These are phyloP conservation scores for Rynchops niger DNA, from an alignment of 2,113 vertebrate species.

Conservation along the genomic window DNA sequence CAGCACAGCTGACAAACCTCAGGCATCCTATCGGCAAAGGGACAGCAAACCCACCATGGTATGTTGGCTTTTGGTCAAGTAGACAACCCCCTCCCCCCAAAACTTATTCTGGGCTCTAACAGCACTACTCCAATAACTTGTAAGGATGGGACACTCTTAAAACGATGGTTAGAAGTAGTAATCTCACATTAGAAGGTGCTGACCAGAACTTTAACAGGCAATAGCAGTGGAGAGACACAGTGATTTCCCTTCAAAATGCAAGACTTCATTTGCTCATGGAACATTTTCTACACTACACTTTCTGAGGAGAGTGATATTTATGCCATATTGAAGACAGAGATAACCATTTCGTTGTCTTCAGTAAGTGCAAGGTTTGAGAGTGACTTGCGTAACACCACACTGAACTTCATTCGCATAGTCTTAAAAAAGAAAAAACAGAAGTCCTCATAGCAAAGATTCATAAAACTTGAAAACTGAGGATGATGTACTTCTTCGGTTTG, in stretches of 20 bases:
- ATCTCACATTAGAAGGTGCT: background rate
- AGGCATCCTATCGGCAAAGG: slow-evolving; percentile 28
- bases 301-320: background rate
- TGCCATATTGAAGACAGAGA: background rate
- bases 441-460: background rate
- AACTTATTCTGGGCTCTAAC: background rate
- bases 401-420: background rate
- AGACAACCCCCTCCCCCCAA: background rate
- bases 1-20: slow-evolving; percentile 60
- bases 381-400: background rate
- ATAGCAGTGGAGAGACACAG: background rate
- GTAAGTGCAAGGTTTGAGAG: background rate
- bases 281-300: background rate
- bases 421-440: background rate
- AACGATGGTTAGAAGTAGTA: background rate
- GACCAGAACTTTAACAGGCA: background rate
- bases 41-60: background rate
- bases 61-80: slow-evolving; percentile 4
- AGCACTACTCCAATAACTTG: background rate
- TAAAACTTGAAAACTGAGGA: background rate
- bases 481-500: background rate
- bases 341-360: background rate
- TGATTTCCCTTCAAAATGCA: background rate
- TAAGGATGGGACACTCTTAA: background rate
- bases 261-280: background rate